Conservation (phyloP, 2,888 invertebrate genomes). For the Pachymerium ferrugineum region DNA sequence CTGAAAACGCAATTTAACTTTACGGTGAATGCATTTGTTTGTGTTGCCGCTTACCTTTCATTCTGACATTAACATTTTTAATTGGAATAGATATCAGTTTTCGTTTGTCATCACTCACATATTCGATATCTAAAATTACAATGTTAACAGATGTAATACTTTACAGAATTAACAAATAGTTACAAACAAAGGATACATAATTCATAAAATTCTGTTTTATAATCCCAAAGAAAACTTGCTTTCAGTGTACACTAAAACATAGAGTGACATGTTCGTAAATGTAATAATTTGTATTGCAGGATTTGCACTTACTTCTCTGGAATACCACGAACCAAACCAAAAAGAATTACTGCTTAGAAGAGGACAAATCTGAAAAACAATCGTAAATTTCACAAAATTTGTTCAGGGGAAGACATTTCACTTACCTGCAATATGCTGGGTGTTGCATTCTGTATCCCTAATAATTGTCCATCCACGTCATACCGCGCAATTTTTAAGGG, state of each 20-base stretch:
- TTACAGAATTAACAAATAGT: background rate
- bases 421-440: background rate
- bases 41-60: background rate
- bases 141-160: too few relatives aligned
- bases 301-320: background rate
- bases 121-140: constrained; percentile 16
- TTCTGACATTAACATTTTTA: background rate
- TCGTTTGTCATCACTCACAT: background rate
- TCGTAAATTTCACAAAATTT: background rate
- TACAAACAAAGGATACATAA: constrained; percentile 37
- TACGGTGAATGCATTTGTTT: background rate
- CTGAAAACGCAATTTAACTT: background rate
- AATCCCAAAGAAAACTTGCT: background rate
- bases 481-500: background rate
- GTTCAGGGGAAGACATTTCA: background rate
- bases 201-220: constrained; percentile 36
- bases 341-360: background rate
- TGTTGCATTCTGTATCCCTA: background rate
- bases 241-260: constrained; percentile 9
- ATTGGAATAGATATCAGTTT: background rate
- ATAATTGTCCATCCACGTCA: background rate
- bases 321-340: constrained; percentile 10
- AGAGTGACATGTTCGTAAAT: too few relatives aligned
- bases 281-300: too few relatives aligned
- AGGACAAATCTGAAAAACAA: background rate